A percentile compares a stretch with the other conserved stretches of the same genome.
phyloP scores from a whole-genome alignment of 2,797 vertebrate species.

The Coccyzus lansbergi region DNA sequence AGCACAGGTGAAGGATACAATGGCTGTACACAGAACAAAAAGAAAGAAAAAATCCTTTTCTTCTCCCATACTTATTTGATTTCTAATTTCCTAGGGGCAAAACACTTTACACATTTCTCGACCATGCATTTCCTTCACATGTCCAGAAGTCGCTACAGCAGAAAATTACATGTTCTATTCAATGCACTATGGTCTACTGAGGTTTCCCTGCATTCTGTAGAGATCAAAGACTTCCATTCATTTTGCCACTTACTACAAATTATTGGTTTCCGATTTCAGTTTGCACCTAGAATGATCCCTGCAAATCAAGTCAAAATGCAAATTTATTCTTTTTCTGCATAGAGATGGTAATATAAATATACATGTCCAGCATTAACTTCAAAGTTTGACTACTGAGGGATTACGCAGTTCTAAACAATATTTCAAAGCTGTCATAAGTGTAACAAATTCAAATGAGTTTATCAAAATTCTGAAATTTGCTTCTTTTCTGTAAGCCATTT shows the following conservation, averaged over 20 bases:
- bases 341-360: neutral
- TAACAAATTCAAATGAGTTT: neutral
- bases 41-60: neutral
- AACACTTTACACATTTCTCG: neutral
- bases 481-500: neutral
- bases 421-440: neutral
- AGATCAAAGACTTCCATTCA: neutral
- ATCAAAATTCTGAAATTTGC: neutral
- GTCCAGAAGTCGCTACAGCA: neutral
- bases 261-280: neutral
- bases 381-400: neutral
- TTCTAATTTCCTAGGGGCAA: neutral
- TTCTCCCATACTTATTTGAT: neutral
- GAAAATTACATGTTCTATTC: neutral
- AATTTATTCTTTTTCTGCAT: neutral
- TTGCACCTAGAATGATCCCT: neutral
- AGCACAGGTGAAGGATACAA: neutral
- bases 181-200: neutral
- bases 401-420: neutral
- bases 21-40: neutral
- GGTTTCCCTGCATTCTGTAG: neutral
- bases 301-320: neutral
- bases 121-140: neutral
- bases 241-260: neutral
- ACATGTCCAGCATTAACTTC: neutral